Base-by-base conservation (phyloP, 2,888 invertebrate species). In the Plusia festucae region DNA sequence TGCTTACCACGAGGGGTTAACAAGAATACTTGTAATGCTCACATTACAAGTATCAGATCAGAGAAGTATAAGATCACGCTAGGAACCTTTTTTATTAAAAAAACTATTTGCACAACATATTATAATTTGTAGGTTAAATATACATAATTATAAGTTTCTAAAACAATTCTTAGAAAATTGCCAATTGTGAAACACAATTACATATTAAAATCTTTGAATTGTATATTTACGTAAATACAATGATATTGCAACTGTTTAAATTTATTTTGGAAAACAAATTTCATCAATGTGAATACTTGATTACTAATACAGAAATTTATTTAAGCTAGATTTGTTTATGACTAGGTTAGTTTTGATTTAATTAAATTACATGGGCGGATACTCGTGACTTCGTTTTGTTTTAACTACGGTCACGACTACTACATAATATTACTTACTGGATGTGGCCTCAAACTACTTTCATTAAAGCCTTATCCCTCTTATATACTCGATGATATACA, bases 291-390 rank as follows among this genome's bases (percentile, higher is more conserved):
- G n/a, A n/a, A n/a, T 40, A 40, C 40, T 40, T 40, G 40, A 40
- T n/a, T 40, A 40, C 4, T 40, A 40, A 40, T n/a, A n/a, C n/a
- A n/a, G n/a, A 11, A 40, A 40, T n/a, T n/a, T 40, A 40, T 15
- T n/a, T 5, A n/a, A n/a, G 13, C 7, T n/a, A 40, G 40, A 40
- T 40, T 40, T 40, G 40, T 40, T 40, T 40, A 40, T 40, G 40
- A n/a, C 40, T 40, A 18, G 18, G 18, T 49, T 20, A 20, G 18
- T 49, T 49, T 49, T 49, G 46, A 49, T 49, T 49, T 49, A 49
- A 49, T 49, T 49, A 49, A 18, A 49, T 49, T 20, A 49, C 9
- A 20, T 49, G 20, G 46, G 46, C 46, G 46, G 30, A 1, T 20
- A 11, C 46, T 49, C 20, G 46, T 49, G 46, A 49, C 46, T 49